These are phyloP conservation scores for Aphrocallistes beatrix DNA, from an alignment of 37 sponge, comb jelly and placozoan species.

Conservation along the genomic window DNA sequence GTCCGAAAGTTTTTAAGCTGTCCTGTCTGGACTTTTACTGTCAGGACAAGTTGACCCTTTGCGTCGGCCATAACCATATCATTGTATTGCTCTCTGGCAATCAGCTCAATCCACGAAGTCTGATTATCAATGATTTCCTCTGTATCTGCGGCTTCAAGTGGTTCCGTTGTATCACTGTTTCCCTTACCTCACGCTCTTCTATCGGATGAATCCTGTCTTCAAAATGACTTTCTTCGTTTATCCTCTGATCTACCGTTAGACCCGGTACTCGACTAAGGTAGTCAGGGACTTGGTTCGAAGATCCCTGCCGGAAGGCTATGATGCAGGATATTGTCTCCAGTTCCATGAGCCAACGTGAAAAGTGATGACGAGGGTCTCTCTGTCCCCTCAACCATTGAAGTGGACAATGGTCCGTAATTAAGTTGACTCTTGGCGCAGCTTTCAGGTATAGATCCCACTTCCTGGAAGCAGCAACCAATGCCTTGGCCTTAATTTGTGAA, in stretches of 20 bases:
- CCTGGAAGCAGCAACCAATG: not conserved
- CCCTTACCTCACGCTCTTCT: not conserved
- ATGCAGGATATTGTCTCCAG: conserved; percentile 9
- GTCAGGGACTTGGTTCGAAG: not conserved
- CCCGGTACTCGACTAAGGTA: not conserved
- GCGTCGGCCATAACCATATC: too few species aligned
- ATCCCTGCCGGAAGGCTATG: conserved; percentile 10
- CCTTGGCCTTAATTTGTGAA: not conserved
- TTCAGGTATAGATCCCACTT: not conserved
- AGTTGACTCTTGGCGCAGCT: not conserved
- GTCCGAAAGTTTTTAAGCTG: too few species aligned
- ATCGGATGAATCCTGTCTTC: not conserved
- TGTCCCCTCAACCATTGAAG: conserved; percentile 12
- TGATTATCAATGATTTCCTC: too few species aligned
- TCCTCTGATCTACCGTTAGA: not conserved
- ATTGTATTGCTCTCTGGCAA: not conserved
- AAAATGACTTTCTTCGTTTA: not conserved
- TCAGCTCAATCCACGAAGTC: not conserved
- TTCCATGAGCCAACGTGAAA: conserved; percentile 15
- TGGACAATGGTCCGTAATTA: conserved; percentile 26
- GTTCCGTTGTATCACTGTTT: too few species aligned
- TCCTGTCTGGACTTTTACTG: too few species aligned
- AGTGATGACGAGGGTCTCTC: conserved; percentile 16
- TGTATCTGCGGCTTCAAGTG: too few species aligned
- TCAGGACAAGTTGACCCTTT: too few species aligned